Evolutionary conservation across 2,888 invertebrate species (phyloP).

Genomic region (Archips crataeganus): DNA sequence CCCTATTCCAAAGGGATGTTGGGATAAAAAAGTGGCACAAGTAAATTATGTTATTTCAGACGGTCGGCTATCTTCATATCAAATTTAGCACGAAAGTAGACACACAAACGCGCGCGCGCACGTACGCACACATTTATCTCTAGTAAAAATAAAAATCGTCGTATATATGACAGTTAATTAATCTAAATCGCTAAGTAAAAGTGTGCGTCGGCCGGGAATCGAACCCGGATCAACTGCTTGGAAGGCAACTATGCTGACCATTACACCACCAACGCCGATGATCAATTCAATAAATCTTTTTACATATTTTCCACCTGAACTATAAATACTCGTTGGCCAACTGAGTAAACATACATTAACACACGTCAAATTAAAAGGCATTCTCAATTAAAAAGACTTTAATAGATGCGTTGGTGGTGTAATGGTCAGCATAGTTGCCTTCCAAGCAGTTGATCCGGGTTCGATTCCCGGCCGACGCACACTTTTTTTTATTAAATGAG

Average conservation of each 20-base stretch:
- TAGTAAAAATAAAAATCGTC: too few relatives aligned
- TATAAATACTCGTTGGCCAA: neutral
- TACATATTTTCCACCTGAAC: neutral
- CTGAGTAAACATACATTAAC: neutral
- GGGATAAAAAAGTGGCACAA: too few relatives aligned
- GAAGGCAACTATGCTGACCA: conserved; percentile 87
- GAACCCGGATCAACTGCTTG: conserved; percentile 87
- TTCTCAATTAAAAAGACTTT: neutral
- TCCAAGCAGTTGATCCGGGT: conserved; percentile 87
- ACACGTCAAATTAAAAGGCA: neutral
- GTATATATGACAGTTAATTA: neutral
- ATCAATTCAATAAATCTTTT: neutral
- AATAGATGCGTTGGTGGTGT: conserved; percentile 82
- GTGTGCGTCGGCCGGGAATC: conserved; percentile 50
- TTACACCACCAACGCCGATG: conserved; percentile 84
- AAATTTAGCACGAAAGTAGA: too few relatives aligned
- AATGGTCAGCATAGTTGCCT: conserved; percentile 87
- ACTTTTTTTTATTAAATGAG: neutral
- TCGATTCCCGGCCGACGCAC: conserved; percentile 59
- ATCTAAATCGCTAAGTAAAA: neutral
- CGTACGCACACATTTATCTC: too few relatives aligned
- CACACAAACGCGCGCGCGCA: too few relatives aligned
- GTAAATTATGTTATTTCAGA: too few relatives aligned
- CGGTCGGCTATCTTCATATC: too few relatives aligned
- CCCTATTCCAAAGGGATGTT: too few relatives aligned